Evolutionary conservation across 2,797 vertebrate species (phyloP).

Genomic region (Ispidina lecontei): DNA sequence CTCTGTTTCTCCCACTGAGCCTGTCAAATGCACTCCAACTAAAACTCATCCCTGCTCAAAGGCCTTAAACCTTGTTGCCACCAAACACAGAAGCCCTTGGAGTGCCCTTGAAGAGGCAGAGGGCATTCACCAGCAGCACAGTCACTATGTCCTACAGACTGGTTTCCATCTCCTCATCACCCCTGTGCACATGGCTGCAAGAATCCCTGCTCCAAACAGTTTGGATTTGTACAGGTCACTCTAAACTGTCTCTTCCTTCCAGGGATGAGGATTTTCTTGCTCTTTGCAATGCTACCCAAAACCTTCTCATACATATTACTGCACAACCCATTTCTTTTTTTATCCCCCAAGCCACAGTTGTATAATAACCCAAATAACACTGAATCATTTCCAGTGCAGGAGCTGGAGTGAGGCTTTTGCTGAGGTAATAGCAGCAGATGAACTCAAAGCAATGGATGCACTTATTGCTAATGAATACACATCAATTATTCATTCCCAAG

Average conservation of each 20-base stretch:
- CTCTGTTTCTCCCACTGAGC: not conserved
- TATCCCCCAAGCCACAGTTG: not conserved
- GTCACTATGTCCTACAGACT: not conserved
- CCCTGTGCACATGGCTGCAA: not conserved
- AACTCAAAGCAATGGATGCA: not conserved
- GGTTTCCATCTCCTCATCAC: not conserved
- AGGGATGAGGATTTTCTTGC: not conserved
- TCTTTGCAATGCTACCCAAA: not conserved
- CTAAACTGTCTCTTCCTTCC: not conserved
- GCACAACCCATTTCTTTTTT: not conserved
- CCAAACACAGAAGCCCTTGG: fast-evolving
- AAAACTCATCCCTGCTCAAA: not conserved
- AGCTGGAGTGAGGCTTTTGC: not conserved
- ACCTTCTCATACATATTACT: not conserved
- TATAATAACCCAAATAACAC: not conserved
- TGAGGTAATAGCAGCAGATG: not conserved
- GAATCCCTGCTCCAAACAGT: not conserved
- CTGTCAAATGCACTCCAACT: not conserved
- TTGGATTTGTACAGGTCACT: not conserved
- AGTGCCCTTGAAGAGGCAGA: not conserved
- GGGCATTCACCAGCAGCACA: not conserved
- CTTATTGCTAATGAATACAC: not conserved
- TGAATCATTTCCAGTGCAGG: not conserved
- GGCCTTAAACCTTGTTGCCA: not conserved
- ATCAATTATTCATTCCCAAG: not conserved